A percentile compares a stretch with the other conserved stretches of the same genome.
Evolutionary conservation across 2,113 vertebrate species (phyloP).

Genomic region (Lepisosteus oculatus): DNA sequence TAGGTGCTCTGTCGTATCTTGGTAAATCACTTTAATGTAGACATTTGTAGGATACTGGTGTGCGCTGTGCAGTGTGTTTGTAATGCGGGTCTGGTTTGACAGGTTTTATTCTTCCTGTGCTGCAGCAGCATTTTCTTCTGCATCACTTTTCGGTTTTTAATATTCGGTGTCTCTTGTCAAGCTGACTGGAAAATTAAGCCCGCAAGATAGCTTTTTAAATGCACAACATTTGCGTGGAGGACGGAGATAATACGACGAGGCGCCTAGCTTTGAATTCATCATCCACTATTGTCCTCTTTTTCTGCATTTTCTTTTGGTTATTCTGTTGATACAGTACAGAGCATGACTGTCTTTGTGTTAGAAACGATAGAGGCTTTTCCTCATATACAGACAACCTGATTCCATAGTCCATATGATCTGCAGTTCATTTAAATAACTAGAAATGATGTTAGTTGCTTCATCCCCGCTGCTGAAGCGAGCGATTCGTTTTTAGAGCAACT

Average conservation of each 20-base stretch:
- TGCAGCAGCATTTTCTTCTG: slow-evolving; percentile 55
- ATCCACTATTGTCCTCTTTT: neutral
- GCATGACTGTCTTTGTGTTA: too few species aligned
- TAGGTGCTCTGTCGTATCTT: slow-evolving; percentile 26
- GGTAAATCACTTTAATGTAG: slow-evolving; percentile 16
- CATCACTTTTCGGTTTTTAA: slow-evolving; percentile 55
- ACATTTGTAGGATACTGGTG: slow-evolving; percentile 16
- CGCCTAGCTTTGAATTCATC: neutral
- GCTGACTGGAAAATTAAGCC: slow-evolving; percentile 39
- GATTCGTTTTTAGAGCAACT: neutral
- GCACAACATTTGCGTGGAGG: too few species aligned
- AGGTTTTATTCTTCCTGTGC: slow-evolving; percentile 52
- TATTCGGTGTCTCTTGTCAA: slow-evolving; percentile 34
- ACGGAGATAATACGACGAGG: neutral
- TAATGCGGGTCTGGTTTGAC: slow-evolving; percentile 29
- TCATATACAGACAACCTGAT: slow-evolving; percentile 31
- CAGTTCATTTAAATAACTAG: neutral
- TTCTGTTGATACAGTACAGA: too few species aligned
- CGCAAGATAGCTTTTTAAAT: slow-evolving; percentile 4
- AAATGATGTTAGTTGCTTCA: neutral
- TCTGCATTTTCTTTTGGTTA: too few species aligned
- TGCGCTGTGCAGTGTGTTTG: slow-evolving; percentile 14
- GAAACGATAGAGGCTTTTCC: neutral
- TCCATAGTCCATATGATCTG: neutral
- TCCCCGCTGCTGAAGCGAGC: neutral